Evolutionary conservation across 2,797 vertebrate genomes (phyloP).

Genomic region (Amblyopsis hoosieri): DNA sequence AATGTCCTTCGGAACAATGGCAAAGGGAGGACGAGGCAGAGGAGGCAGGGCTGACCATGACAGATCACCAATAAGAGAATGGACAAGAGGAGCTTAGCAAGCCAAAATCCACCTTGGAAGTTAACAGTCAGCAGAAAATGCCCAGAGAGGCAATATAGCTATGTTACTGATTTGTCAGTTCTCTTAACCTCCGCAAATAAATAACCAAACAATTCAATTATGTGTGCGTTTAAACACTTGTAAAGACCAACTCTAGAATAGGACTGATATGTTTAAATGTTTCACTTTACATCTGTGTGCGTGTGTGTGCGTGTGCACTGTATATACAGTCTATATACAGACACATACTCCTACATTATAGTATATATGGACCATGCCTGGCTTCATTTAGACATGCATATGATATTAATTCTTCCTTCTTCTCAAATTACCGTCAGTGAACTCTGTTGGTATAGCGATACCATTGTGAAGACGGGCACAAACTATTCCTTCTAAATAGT

Average conservation of each 20-base stretch:
- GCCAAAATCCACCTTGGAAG: slow-evolving; percentile 79
- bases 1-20: slow-evolving; percentile 77
- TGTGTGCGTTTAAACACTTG: neutral
- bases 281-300: no score
- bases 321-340: no score
- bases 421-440: no score
- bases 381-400: no score
- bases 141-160: slow-evolving; percentile 68
- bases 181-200: slow-evolving; percentile 74
- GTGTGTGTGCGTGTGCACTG: no score
- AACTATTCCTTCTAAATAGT: no score
- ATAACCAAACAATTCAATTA: slow-evolving; percentile 78
- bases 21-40: slow-evolving; percentile 60
- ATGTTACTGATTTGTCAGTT: slow-evolving; percentile 79
- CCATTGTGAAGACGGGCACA: no score
- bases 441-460: no score
- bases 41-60: slow-evolving; percentile 81
- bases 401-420: no score
- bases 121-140: slow-evolving; percentile 82
- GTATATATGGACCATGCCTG: no score
- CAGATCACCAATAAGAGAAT: slow-evolving; percentile 85
- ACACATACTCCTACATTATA: no score
- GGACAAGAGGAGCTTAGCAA: slow-evolving; percentile 83
- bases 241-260: neutral
- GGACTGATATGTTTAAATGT: neutral